A percentile compares a stretch with the other conserved stretches of the same genome.
These are phyloP conservation scores for Cephus pulcher DNA, from an alignment of 2,888 invertebrate species.

Conservation along the genomic window DNA sequence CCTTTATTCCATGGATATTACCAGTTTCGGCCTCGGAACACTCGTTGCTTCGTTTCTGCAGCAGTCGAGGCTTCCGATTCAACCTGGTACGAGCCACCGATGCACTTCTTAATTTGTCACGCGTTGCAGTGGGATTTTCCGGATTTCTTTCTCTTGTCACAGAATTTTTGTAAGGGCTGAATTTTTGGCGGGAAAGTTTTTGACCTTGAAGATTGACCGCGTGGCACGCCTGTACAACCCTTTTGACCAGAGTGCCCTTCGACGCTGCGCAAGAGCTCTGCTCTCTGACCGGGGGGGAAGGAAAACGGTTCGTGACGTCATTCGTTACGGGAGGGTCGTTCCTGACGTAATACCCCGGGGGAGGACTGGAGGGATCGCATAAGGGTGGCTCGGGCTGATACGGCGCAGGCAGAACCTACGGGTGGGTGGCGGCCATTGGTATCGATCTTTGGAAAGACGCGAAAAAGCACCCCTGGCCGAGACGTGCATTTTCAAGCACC, in stretches of 20 bases:
- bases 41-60: neutral
- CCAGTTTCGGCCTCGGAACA: conserved; percentile 10
- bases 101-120: neutral
- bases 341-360: conserved; percentile 1
- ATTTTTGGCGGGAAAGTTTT: neutral
- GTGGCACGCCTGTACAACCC: neutral
- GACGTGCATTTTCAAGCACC: neutral
- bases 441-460: conserved; percentile 5
- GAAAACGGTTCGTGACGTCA: neutral
- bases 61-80: neutral
- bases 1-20: conserved; percentile 13
- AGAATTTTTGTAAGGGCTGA: neutral
- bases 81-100: neutral
- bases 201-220: neutral
- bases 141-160: neutral
- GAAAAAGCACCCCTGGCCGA: neutral
- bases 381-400: neutral
- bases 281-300: neutral
- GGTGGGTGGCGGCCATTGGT: conserved; percentile 3
- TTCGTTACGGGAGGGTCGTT: neutral
- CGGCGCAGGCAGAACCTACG: neutral
- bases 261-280: neutral
- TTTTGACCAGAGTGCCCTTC: neutral
- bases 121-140: neutral
- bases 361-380: neutral